Percentiles rank a stretch among this genome's conserved stretches.
Conservation (phyloP, 2,888 invertebrate genomes). For the Chymomyza fuscimana region DNA sequence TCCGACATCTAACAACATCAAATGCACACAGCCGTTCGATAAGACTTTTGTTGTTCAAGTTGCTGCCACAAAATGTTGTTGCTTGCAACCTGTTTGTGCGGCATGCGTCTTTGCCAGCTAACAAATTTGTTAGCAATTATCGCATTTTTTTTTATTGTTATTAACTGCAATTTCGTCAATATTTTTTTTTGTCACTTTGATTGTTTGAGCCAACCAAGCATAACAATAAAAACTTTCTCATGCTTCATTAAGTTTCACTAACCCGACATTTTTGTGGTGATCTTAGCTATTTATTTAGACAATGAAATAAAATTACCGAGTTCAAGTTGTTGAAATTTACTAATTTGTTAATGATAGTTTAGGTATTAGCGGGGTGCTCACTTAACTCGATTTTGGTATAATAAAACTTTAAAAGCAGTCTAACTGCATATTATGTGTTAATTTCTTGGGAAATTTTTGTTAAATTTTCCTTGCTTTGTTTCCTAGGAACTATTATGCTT, state of each 20-base stretch:
- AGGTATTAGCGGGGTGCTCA: not conserved
- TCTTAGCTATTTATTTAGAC: constrained; percentile 52
- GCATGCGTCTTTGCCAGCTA: constrained; percentile 42
- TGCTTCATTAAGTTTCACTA: constrained; percentile 74
- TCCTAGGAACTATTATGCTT: not conserved
- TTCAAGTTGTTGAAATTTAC: constrained; percentile 63
- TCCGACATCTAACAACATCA: not conserved
- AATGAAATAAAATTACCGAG: constrained; percentile 54
- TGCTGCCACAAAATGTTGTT: constrained; percentile 42
- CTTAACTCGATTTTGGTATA: not conserved
- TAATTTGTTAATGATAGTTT: constrained; percentile 63
- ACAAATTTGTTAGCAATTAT: constrained; percentile 69
- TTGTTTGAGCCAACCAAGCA: constrained; percentile 27
- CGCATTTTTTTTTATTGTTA: constrained; percentile 43
- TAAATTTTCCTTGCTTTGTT: not conserved
- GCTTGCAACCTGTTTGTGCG: constrained; percentile 34
- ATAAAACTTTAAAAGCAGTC: not conserved
- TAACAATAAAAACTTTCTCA: constrained; percentile 62
- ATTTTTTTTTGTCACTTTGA: constrained; percentile 65
- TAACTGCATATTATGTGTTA: not conserved
- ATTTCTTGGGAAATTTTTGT: not conserved
- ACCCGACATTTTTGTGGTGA: constrained; percentile 41
- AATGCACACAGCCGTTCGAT: not conserved
- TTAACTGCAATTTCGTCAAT: constrained; percentile 34
- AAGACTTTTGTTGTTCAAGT: constrained; percentile 26